Base-by-base conservation (phyloP, 2,113 vertebrate genomes). In the Oreochromis niloticus region DNA sequence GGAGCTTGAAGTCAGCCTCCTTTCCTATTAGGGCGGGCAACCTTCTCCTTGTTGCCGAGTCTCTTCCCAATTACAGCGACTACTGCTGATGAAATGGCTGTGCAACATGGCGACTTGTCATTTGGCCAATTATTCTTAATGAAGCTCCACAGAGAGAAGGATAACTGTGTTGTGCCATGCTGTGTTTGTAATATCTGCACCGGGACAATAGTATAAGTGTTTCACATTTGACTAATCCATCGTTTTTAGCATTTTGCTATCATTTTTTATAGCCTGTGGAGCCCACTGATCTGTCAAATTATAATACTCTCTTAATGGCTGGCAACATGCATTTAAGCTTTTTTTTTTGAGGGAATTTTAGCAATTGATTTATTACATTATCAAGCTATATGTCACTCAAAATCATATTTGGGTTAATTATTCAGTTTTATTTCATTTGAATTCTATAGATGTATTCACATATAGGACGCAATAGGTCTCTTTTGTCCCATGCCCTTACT, bases 51-150 rank as follows among this genome's bases (percentile, higher is more conserved):
- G 7, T 82, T 75, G 83, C 87, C 17, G 89, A 91, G 81, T 80
- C 87, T 89, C 89, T 91, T 89, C 89, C 93, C 95, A 95, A 96
- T 95, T 94, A 95, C 92, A 92, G 88, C 46, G 85, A 88, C 89
- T 92, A 78, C 71, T 80, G 92, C 93, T 94, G 93, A 96, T 95
- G 95, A 95, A 95, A 95, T 94, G 92, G 89, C 90, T 85, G 87
- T 88, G 94, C 95, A 95, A 95, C 90, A 87, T 83, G 89, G 90
- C 59, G 86, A 88, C 94, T 94, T 94, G 95, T 95, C 94, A 94
- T 94, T 92, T 88, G 94, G 92, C 95, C 95, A 95, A 94, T 96
- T 95, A 95, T 93, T 93, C 91, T 92, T 92, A 94, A 93, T 92
- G 92, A 94, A 94, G 87, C 88, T 85, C 88, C 86, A 82, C 89